A percentile compares a stretch with the other conserved stretches of the same genome.
Evolutionary conservation across 2,888 invertebrate genomes (phyloP).

Genomic region (Resseliella maxima): DNA sequence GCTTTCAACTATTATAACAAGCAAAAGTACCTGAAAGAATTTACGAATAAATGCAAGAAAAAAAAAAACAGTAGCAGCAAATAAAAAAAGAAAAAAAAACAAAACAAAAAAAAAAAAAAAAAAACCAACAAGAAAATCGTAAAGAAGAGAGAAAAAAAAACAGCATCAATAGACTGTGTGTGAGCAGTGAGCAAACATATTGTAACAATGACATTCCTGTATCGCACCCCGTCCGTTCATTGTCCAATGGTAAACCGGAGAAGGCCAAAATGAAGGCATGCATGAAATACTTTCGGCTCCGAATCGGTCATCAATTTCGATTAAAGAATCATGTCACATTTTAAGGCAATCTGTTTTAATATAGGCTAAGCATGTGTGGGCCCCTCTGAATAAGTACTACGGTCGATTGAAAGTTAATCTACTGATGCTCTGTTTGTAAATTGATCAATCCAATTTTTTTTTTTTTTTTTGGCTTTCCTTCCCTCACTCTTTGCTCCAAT

Average conservation of each 20-base stretch:
- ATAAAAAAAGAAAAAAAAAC: background rate
- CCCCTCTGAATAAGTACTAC: background rate
- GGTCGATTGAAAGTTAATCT: background rate
- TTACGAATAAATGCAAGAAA: background rate
- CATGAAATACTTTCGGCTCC: background rate
- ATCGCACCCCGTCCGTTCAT: background rate
- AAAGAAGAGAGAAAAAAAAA: background rate
- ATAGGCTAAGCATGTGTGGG: background rate
- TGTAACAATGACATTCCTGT: background rate
- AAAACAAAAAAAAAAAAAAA: no score
- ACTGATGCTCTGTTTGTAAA: background rate
- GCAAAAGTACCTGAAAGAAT: constrained; percentile 48
- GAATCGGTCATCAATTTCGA: background rate
- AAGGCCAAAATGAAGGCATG: no score
- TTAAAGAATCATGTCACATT: background rate
- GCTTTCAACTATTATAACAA: constrained; percentile 45
- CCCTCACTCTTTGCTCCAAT: no score
- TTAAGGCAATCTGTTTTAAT: background rate
- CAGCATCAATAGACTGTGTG: background rate
- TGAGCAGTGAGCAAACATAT: background rate
- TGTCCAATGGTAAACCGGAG: background rate
- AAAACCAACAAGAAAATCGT: no score
- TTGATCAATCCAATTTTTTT: background rate
- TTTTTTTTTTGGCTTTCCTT: no score
- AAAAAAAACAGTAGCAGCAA: no score